Percentiles rank a stretch among this genome's conserved stretches.
phyloP scores from a whole-genome alignment of 1,140 invertebrate species.

The Cotesia typhae region DNA sequence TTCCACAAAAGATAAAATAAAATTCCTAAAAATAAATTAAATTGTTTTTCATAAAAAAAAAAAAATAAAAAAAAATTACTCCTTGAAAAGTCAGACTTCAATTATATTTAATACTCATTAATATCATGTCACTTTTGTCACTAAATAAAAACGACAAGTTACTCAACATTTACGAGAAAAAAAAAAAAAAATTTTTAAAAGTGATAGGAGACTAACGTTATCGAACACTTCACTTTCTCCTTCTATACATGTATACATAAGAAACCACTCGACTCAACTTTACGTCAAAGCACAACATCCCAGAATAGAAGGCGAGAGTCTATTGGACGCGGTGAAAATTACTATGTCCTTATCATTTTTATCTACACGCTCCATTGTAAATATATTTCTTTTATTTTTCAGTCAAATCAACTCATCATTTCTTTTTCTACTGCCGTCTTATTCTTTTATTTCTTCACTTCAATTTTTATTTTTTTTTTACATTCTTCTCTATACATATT shows the following conservation, averaged over 20 bases:
- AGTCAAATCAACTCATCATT: background rate
- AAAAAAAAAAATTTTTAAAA: background rate
- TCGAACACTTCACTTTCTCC: constrained; percentile 15
- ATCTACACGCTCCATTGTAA: constrained; percentile 2
- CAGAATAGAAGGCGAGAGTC: constrained; percentile 21
- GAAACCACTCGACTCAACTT: constrained; percentile 35
- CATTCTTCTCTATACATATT: constrained; percentile 4
- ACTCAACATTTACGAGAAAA: background rate
- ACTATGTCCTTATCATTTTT: background rate
- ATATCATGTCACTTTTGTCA: too few relatives aligned
- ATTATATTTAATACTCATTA: too few relatives aligned
- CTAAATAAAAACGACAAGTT: background rate
- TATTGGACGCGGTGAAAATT: constrained; percentile 31
- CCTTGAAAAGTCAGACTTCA: too few relatives aligned
- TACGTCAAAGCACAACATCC: constrained; percentile 40
- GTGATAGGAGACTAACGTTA: constrained; percentile 23
- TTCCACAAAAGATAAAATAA: too few relatives aligned
- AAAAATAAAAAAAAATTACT: too few relatives aligned
- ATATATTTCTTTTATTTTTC: constrained; percentile 7
- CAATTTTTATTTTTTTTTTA: constrained; percentile 12
- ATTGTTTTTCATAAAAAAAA: too few relatives aligned
- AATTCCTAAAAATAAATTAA: too few relatives aligned
- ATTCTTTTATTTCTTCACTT: background rate
- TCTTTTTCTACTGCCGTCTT: constrained; percentile 7
- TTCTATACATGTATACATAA: background rate